Conservation (phyloP, 2,113 vertebrate genomes). For the Bungarus multicinctus region DNA sequence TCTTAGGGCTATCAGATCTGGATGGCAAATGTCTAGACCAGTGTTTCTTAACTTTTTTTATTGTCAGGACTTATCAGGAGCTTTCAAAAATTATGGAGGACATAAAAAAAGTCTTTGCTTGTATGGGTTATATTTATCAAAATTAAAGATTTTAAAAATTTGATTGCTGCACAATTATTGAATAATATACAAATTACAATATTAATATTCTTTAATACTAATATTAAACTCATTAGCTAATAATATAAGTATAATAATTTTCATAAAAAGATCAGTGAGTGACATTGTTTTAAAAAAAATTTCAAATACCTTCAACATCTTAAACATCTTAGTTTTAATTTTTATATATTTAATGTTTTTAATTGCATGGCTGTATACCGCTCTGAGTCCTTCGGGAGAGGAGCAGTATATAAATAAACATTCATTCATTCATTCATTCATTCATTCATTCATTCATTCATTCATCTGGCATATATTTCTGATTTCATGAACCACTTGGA, state of each 20-base stretch:
- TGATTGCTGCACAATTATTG: background rate
- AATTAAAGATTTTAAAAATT: background rate
- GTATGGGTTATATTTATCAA: background rate
- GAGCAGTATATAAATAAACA: too few relatives aligned
- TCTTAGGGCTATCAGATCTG: background rate
- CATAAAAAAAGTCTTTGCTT: background rate
- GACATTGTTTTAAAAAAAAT: background rate
- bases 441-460: too few relatives aligned
- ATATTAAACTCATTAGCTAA: background rate
- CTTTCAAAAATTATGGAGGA: background rate
- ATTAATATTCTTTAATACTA: background rate
- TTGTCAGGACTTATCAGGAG: background rate
- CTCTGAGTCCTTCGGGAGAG: too few relatives aligned
- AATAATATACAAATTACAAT: background rate
- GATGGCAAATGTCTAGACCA: background rate
- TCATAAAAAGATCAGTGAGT: background rate
- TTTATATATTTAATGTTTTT: too few relatives aligned
- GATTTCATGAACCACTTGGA: background rate
- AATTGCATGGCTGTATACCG: too few relatives aligned
- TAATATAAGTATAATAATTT: background rate
- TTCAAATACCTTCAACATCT: background rate
- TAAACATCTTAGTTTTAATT: too few relatives aligned
- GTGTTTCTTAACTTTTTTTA: background rate
- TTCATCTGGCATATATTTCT: background rate
- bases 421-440: too few relatives aligned